Conservation (phyloP, 2,888 invertebrate genomes). For the Drosophila paramelanica region DNA sequence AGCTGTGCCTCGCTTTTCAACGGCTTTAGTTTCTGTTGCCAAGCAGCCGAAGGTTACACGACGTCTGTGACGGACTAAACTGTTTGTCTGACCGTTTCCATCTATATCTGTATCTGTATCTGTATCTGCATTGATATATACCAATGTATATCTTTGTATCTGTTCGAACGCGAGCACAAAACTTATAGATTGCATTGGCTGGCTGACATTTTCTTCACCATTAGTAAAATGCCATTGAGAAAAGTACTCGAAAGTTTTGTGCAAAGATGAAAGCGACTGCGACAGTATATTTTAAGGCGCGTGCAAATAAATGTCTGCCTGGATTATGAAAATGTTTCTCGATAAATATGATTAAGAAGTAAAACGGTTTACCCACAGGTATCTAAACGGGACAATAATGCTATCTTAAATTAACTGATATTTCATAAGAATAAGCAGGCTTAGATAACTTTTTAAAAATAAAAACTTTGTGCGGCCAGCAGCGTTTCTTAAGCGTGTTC, state of each 20-base stretch:
- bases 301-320: slow-evolving; percentile 58
- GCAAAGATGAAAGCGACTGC: slow-evolving; percentile 36
- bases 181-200: slow-evolving; percentile 28
- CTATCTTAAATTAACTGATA: slow-evolving; percentile 32
- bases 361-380: background rate
- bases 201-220: slow-evolving; percentile 52
- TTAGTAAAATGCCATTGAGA: slow-evolving; percentile 49
- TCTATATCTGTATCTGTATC: slow-evolving; percentile 17
- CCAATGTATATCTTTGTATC: slow-evolving; percentile 4
- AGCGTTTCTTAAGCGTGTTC: slow-evolving; percentile 5
- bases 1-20: slow-evolving; percentile 22
- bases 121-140: background rate
- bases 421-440: slow-evolving; percentile 14
- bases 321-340: slow-evolving; percentile 24
- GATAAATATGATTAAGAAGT: background rate
- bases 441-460: slow-evolving; percentile 31
- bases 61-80: slow-evolving; percentile 49
- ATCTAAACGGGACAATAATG: slow-evolving; percentile 2
- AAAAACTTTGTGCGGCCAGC: slow-evolving; percentile 35
- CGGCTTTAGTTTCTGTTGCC: slow-evolving; percentile 35
- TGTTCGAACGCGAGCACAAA: slow-evolving; percentile 26
- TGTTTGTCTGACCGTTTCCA: slow-evolving; percentile 51
- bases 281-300: slow-evolving; percentile 47
- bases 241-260: slow-evolving; percentile 26
- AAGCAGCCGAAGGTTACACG: slow-evolving; percentile 67